Evolutionary conservation across 2,888 invertebrate species (phyloP).

Genomic region (Scaeva pyrastri): DNA sequence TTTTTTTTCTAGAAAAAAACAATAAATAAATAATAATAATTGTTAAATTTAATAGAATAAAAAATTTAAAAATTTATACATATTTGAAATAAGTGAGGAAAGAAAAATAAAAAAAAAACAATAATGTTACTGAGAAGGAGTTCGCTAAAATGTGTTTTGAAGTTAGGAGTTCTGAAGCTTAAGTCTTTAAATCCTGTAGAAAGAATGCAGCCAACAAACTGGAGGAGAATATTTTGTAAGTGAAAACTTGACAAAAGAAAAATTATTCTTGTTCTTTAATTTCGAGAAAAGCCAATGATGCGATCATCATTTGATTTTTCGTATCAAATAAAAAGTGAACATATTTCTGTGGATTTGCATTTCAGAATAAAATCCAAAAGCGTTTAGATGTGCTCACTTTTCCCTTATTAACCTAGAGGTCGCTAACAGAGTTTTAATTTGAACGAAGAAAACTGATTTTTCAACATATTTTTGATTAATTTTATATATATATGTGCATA

Average conservation of each 20-base stretch:
- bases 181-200: slow-evolving; percentile 42
- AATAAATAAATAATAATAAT: slow-evolving; percentile 26
- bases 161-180: slow-evolving; percentile 47
- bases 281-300: too few relatives aligned
- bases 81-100: neutral
- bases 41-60: slow-evolving; percentile 61
- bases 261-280: too few relatives aligned
- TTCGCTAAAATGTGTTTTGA: slow-evolving; percentile 56
- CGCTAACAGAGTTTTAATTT: too few relatives aligned
- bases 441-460: too few relatives aligned
- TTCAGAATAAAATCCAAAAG: too few relatives aligned
- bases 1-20: neutral
- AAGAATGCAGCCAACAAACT: slow-evolving; percentile 54
- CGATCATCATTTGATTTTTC: too few relatives aligned
- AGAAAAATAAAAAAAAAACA: slow-evolving; percentile 10
- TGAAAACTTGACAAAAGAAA: neutral
- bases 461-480: too few relatives aligned
- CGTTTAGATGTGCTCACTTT: too few relatives aligned
- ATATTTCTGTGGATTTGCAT: too few relatives aligned
- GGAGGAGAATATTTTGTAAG: slow-evolving; percentile 59
- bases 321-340: too few relatives aligned
- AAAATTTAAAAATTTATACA: slow-evolving; percentile 67
- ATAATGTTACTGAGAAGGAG: slow-evolving; percentile 58
- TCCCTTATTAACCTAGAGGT: too few relatives aligned
- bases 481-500: too few relatives aligned